A percentile compares a stretch with the other conserved stretches of the same genome.
Evolutionary conservation across 1,140 invertebrate genomes (phyloP).

Genomic region (Drosophila micromelanica): DNA sequence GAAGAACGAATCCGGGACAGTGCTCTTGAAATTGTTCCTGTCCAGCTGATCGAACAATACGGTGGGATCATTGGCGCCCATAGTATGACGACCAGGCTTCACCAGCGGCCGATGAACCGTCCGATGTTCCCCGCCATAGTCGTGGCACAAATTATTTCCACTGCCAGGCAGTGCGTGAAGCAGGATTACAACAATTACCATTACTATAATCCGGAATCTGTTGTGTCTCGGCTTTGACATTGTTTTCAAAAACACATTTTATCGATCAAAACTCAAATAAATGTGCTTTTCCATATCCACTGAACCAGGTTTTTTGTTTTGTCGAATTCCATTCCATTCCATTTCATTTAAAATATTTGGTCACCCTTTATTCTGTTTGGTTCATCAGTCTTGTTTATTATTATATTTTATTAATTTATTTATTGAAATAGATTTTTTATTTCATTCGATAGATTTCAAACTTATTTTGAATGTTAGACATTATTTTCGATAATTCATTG

Average conservation of each 20-base stretch:
- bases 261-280: background rate
- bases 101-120: background rate
- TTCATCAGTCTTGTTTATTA: too few relatives aligned
- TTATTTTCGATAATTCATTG: too few relatives aligned
- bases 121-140: background rate
- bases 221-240: constrained; percentile 53
- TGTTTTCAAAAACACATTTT: constrained; percentile 40
- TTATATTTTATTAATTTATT: too few relatives aligned
- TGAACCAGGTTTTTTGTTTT: too few relatives aligned
- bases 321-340: too few relatives aligned
- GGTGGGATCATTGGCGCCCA: constrained; percentile 20
- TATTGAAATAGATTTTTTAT: too few relatives aligned
- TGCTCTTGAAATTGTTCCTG: background rate
- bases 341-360: too few relatives aligned
- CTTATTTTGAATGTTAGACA: too few relatives aligned
- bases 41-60: constrained; percentile 24
- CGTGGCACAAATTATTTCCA: background rate
- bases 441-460: too few relatives aligned
- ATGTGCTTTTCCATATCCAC: too few relatives aligned
- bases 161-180: constrained; percentile 2
- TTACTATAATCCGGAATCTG: constrained; percentile 28
- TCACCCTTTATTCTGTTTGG: too few relatives aligned
- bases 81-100: background rate
- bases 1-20: background rate
- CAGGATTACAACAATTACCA: constrained; percentile 32